Base-by-base conservation (phyloP, 2,113 vertebrate genomes). In the Lasiurus cinereus region DNA sequence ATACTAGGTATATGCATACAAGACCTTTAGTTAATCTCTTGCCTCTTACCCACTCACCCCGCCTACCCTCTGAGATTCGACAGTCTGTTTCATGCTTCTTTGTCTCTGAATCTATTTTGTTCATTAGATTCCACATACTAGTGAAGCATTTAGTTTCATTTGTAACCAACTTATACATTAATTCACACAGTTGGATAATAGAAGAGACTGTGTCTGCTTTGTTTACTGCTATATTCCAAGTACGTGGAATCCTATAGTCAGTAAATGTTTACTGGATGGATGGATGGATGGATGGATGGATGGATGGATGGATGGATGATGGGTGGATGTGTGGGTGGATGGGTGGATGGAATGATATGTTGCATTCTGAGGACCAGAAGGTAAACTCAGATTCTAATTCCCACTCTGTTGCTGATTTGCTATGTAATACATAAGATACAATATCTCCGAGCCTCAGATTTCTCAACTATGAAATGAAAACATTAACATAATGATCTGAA, bases 381-480 rank as follows among this genome's bases (percentile, higher is more conserved):
- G 69, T 48, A 59, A 89, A 18, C 43, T 52, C 56, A 88, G 29
- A 62, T 91, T 67, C 76, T 70, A 15, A 14, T 87, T 94, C 66
- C 54, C 27, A 43, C 39, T 94, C n/a, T 79, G 10, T 48, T 85
- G 50, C 29, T 48, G 27, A 72, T 73, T 73, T 66, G 22, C 59
- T 59, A 2, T 83, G 4, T 73, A 62, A 74, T 78, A 69, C 90
- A 56, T 59, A 77, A 73, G 46, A 73, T 43, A 48, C 18, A 39
- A 8, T 91, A 12, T 67, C 52, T 52, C 86, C 70, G 69, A 83
- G 50, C 73, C 69, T 91, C 29, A 86, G 24, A 48, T 78, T 59
- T 95, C 83, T 85, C 73, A 74, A 13, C n/a, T 86, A 59, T 67
- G 54, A 91, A 95, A 78, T 54, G 50, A 78, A 83, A 93, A 72